Evolutionary conservation across 2,113 vertebrate species (phyloP).

Genomic region (Elachura formosa): DNA sequence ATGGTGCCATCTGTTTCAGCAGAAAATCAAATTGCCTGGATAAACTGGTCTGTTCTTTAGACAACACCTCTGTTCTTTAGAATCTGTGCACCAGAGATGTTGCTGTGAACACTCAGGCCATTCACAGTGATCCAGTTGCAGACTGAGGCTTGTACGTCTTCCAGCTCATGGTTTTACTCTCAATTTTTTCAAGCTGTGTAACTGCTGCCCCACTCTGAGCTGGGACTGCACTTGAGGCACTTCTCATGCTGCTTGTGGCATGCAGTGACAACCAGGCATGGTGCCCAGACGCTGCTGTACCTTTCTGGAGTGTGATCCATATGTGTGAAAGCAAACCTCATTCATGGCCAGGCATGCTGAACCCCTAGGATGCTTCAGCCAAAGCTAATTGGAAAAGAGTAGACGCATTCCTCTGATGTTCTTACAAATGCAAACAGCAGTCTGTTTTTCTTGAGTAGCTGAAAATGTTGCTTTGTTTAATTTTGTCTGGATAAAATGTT

Average conservation of each 20-base stretch:
- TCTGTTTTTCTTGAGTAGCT: background rate
- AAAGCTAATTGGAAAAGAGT: background rate
- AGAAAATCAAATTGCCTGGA: background rate
- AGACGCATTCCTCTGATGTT: background rate
- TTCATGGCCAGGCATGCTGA: background rate
- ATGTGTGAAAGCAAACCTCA: background rate
- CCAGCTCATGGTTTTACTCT: background rate
- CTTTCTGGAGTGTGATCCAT: background rate
- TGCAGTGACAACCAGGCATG: background rate
- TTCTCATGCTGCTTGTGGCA: background rate
- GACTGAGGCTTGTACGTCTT: background rate
- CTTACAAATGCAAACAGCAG: background rate
- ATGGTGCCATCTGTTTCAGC: background rate
- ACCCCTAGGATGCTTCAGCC: background rate
- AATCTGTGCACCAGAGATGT: background rate
- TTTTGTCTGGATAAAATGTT: background rate
- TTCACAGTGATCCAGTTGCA: background rate
- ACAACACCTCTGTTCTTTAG: background rate
- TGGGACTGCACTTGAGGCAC: background rate
- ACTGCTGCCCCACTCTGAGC: background rate
- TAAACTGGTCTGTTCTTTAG: background rate
- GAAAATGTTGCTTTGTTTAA: background rate
- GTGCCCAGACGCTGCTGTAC: background rate
- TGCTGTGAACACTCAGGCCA: background rate
- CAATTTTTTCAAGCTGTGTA: background rate